Base-by-base conservation (phyloP, 2,113 vertebrate species). In the Indri indri region DNA sequence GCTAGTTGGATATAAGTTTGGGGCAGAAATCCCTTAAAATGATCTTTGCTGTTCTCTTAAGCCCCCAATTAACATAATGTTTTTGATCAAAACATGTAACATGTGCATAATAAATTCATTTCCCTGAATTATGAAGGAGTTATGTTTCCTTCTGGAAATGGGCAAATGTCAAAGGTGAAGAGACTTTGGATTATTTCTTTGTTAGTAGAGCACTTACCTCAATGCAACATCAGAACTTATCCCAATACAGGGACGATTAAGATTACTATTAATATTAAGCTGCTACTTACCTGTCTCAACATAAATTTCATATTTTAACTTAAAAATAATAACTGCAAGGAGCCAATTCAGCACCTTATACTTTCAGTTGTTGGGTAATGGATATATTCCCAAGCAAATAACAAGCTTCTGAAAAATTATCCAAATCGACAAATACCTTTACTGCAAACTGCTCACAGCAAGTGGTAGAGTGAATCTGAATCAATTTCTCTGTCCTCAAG, bases 401-500 rank as follows among this genome's bases (percentile, higher is more conserved):
- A 89, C 87, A 97, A 95, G 74, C 82, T 93, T 95, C 80, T 94
- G 77, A 96, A 59, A 95, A 97, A 96, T 97, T 87, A 96, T 63
- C 79, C 16, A 89, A 87, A 94, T 98, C 16, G 4, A 92, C 96
- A 87, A 96, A 96, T 88, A 93, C 94, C 86, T 98, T 97, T 96
- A 82, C 73, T 95, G 16, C 65, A 95, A 76, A 96, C 83, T 92
- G 86, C 83, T 98, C 79, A 2, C 96, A 91, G 93, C 32, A 0
- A 91, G 86, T 40, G 93, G 83, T 83, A 89, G 76, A 96, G 89
- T 93, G 91, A 94, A 94, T 95, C 87, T 93, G 93, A 97, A 97
- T 96, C 97, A 93, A 95, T 98, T 96, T 94, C 74, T 94, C 89
- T 97, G 91, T 96, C 95, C 97, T 97, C 45, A 22, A 96, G 84